A percentile compares a stretch with the other conserved stretches of the same genome.
Conservation (phyloP, 2,888 invertebrate genomes). For the Xestoiulus laeticollis region DNA sequence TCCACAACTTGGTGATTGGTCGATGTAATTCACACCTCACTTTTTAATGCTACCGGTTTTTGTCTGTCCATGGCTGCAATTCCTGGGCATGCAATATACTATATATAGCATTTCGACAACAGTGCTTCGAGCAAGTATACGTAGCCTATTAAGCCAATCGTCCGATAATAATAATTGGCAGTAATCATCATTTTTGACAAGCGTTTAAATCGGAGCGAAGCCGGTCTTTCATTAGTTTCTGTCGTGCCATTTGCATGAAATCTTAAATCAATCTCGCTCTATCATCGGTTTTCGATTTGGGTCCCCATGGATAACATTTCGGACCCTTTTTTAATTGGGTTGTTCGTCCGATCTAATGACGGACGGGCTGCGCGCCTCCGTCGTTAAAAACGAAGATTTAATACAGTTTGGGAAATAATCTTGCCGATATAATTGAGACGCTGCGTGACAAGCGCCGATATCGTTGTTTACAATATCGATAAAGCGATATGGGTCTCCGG, state of each 20-base stretch:
- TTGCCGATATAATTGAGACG: not conserved
- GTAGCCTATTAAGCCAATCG: not conserved
- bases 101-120: not conserved
- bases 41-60: too few species aligned
- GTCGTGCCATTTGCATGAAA: not conserved
- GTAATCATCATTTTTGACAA: slow-evolving; percentile 26
- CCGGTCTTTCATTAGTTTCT: not conserved
- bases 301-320: not conserved
- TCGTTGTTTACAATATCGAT: slow-evolving; percentile 8
- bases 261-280: not conserved
- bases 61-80: too few species aligned
- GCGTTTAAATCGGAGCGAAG: not conserved
- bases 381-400: not conserved
- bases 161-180: slow-evolving; percentile 12
- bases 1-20: too few species aligned
- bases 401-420: not conserved
- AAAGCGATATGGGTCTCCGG: not conserved
- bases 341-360: not conserved
- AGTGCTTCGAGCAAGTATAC: not conserved
- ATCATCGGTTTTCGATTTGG: not conserved
- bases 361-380: not conserved
- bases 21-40: too few species aligned
- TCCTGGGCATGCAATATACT: not conserved
- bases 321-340: slow-evolving; percentile 8
- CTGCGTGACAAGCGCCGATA: not conserved